Conservation (phyloP, 2,113 vertebrate genomes). For the Chaetodon trifascialis region DNA sequence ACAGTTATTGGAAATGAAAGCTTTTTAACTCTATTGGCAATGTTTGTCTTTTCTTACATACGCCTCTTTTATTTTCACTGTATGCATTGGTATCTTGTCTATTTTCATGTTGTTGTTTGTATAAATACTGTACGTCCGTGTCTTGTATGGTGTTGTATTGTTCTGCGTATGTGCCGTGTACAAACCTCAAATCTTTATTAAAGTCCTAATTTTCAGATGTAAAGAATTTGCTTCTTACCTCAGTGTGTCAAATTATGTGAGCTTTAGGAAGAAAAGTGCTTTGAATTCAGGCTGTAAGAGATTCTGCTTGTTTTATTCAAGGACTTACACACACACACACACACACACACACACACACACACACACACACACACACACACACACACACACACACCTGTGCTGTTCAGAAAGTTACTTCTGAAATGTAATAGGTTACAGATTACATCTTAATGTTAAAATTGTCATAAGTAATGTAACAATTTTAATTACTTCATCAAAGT, state of each 20-base stretch:
- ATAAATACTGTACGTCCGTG: slow-evolving; percentile 52
- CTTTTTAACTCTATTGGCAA: slow-evolving; percentile 28
- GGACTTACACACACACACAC: not conserved
- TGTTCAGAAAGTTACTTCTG: too few relatives aligned
- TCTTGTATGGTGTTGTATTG: slow-evolving; percentile 68
- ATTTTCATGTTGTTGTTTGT: slow-evolving; percentile 37
- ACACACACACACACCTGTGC: too few relatives aligned
- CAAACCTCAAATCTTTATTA: slow-evolving; percentile 70
- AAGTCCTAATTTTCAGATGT: slow-evolving; percentile 70
- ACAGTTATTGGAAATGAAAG: slow-evolving; percentile 33
- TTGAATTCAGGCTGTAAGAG: not conserved
- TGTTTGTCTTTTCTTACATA: slow-evolving; percentile 42
- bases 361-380: not conserved
- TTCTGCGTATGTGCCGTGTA: slow-evolving; percentile 61
- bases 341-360: not conserved
- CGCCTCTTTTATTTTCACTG: slow-evolving; percentile 12
- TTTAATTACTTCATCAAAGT: too few relatives aligned
- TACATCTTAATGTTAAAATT: too few relatives aligned
- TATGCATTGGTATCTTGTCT: slow-evolving; percentile 53
- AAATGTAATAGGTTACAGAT: too few relatives aligned
- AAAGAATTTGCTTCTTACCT: slow-evolving; percentile 12
- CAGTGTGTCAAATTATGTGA: not conserved
- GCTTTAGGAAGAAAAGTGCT: not conserved
- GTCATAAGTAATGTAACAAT: too few relatives aligned
- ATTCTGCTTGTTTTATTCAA: slow-evolving; percentile 6